Base-by-base conservation (phyloP, 2,113 vertebrate genomes). In the Regulus satrapa region DNA sequence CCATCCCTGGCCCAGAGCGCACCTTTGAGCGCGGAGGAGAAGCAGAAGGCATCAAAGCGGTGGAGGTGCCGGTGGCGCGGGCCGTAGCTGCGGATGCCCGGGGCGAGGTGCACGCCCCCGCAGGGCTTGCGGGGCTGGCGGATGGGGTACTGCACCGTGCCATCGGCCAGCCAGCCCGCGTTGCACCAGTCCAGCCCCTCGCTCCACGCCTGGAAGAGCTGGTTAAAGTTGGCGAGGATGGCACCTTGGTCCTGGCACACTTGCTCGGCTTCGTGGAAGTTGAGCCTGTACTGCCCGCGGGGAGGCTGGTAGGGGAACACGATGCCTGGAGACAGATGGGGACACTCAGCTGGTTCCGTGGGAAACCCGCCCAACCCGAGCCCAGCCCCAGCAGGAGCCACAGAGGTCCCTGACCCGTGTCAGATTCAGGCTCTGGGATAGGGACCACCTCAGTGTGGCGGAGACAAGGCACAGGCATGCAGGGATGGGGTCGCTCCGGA, bases 141-240 rank as follows among this genome's bases (percentile, higher is more conserved):
- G 94, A 99, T 98, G 32, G 99, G 99, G 89, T 99, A 99, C 94
- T 98, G 98, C 83, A 99, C 99, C 0, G 99, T 98, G 56, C 98
- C 98, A 0, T 99, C 99, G 3, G 97, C 97, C 94, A 99, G 95
- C 99, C 99, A 99, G 52, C 99, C 99, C 0, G 98, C 99, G 0
- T 98, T 99, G 94, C 99, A 99, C 98, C 99, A 99, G 95, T 99
- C 98, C 88, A 99, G 90, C 2, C 99, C 99, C 49, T 99, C 98
- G 28, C 98, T 98, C 99, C 99, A 99, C 58, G 98, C 97, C 88
- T 97, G 96, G 95, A 98, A 98, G 51, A 99, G 98, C 98, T 99
- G 99, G 87, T 99, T 98, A 12, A 99, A 99, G 14, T 98, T 98
- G 49, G 99, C 99, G 31, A 99, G 97, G 43, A 98, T 92, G 5